Evolutionary conservation across 2,797 vertebrate genomes (phyloP), one percentile per base, ranked within the genome.

Genomic region (Linurgus olivaceus): DNA sequence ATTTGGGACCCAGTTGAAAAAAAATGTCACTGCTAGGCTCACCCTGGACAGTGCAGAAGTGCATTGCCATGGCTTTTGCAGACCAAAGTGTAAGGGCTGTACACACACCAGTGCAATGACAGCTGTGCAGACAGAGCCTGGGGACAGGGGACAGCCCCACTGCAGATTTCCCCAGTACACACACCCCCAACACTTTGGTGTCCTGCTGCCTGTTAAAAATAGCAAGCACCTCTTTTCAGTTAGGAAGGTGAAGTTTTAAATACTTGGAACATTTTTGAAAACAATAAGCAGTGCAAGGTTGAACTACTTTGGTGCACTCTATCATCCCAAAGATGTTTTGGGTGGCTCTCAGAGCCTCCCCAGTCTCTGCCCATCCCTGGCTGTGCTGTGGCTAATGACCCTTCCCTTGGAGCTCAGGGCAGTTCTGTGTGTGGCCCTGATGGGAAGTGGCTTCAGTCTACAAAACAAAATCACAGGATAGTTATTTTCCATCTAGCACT

Each of bases 141-240:
- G 74, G 57, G 45, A 20, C 67, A 65, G 61, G 17, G 68, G 51
- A 79, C 75, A 70, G 44, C 33, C 59, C 17, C 47, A 48, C 17
- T 13, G 5, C 58, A 68, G 31, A 26, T 58, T 75, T 54, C 33
- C 65, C 58, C 50, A 17, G 2, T 5, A 2, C 42, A 28, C 4
- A 8, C 29, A 26, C 19, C 33, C 58, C 72, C 59, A 42, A 5
- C 1, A 0, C 44, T 70, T 63, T 0, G 4, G 14, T 7, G 5
- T 37, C 61, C 61, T 72, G 44, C 61, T 61, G 57, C 68, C 38
- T 55, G 13, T 35, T 61, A 52, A 0, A 62, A n/a, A 59, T 3
- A 74, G n/a, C 51, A 40, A 28, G 13, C 33, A 45, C 19, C 18
- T 65, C 76, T 23, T 63, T 48, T n/a, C 13, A 35, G 68, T 35